Conservation (phyloP, 2,888 invertebrate species). For the Melanostoma scalare region DNA sequence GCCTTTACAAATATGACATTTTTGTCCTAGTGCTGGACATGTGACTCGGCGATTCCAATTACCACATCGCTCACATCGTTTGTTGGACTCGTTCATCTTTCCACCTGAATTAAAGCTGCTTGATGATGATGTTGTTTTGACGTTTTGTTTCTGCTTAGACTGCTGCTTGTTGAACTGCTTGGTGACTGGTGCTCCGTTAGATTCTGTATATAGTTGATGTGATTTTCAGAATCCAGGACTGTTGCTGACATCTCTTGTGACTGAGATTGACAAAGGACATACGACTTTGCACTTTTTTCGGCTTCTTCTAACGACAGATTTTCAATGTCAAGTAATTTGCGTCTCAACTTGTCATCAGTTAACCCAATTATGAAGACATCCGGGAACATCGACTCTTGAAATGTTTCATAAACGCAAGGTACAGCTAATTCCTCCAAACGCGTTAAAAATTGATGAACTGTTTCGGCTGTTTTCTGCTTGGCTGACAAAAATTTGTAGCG, state of each 20-base stretch:
- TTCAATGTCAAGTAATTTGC: not conserved
- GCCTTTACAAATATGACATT: conserved; percentile 15
- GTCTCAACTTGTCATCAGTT: conserved; percentile 16
- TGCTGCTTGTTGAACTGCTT: not conserved
- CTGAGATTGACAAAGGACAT: conserved; percentile 6
- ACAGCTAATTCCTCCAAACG: not conserved
- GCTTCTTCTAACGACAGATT: conserved; percentile 11
- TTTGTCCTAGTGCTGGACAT: conserved; percentile 17
- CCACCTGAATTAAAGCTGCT: not conserved
- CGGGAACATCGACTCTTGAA: conserved; percentile 12
- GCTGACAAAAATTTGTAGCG: conserved; percentile 14
- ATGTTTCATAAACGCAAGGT: not conserved
- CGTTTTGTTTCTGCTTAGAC: conserved; percentile 1
- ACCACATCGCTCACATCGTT: not conserved
- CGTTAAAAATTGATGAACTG: conserved; percentile 6
- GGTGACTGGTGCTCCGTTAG: conserved; percentile 10
- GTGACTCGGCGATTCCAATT: conserved; percentile 23
- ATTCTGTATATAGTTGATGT: conserved; percentile 1
- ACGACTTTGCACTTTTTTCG: conserved; percentile 24
- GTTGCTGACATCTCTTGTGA: conserved; percentile 14
- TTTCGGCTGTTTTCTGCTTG: conserved; percentile 22
- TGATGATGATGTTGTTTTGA: too few relatives aligned
- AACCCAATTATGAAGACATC: conserved; percentile 31
- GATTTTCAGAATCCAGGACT: not conserved
- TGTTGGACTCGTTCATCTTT: not conserved